Evolutionary conservation across 2,113 vertebrate species (phyloP), one percentile per base, ranked within the genome.

Genomic region (Macquaria ambigua): DNA sequence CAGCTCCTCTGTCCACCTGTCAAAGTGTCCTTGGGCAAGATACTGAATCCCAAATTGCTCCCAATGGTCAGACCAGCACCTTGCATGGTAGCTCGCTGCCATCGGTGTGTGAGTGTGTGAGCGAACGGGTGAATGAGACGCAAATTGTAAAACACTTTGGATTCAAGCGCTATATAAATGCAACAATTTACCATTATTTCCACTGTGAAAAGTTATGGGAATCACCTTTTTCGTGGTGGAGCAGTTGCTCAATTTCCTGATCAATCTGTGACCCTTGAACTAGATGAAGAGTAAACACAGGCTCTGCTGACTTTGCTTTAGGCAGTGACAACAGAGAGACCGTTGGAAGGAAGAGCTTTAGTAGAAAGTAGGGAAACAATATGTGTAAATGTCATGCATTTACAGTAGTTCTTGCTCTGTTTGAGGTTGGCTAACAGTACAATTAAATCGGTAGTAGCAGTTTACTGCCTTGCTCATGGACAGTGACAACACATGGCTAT

Each of bases 181-280:
- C 28, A 31, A 2, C 28, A 31, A 2, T 31, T 31, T 31, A 31
- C 28, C 28, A 31, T 31, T 31, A 31, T 31, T 31, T 31, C 28
- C 28, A 31, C 28, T 31, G 28, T 31, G 5, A 43, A 50, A 62
- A 20, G 34, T 74, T 21, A 48, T 2, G 8, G 25, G 23, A 75
- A 52, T 50, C 37, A 67, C 41, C 28, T 39, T 82, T 66, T 34
- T 37, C 2, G 11, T 52, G 7, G 28, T 23, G 46, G 21, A 58
- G 28, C 16, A 7, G 39, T 53, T 53, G 8, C 21, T 46, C 46
- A 25, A 10, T 59, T 46, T 75, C 63, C 34, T 70, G 5, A 71
- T 70, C 52, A 79, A 23, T 68, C 2, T 74, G 20, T 75, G 18
- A 62, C 70, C 46, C 28, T 56, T 71, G 46, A 62, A 46, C 48